Conservation (phyloP, 53 echinoderm and acorn worm genomes). For the Antedon mediterranea region DNA sequence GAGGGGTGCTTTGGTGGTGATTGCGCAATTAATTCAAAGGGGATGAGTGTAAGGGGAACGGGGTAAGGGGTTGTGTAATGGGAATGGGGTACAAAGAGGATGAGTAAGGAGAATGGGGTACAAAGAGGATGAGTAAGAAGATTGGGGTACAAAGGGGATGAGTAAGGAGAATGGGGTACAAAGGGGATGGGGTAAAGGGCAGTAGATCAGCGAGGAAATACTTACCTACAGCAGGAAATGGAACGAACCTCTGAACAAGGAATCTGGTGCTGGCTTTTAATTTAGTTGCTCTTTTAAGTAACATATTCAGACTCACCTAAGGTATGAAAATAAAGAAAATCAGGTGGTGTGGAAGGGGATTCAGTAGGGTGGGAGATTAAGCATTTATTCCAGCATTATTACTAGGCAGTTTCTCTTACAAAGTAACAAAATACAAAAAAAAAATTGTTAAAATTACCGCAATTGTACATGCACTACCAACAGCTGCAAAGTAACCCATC, state of each 20-base stretch:
- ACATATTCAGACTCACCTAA: constrained; percentile 56
- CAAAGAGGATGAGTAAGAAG: no score
- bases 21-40: no score
- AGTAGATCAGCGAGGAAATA: background rate
- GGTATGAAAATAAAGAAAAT: background rate
- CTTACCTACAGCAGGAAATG: constrained; percentile 94
- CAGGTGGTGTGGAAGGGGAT: background rate
- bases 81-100: no score
- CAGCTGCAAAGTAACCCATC: constrained; percentile 73
- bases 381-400: background rate
- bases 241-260: constrained; percentile 85
- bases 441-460: constrained; percentile 80
- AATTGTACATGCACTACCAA: constrained; percentile 76
- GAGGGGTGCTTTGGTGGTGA: no score
- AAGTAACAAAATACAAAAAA: background rate
- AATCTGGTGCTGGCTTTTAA: constrained; percentile 53
- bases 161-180: no score
- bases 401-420: background rate
- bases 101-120: no score
- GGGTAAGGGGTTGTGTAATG: no score
- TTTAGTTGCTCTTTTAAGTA: constrained; percentile 41
- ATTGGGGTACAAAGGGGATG: no score
- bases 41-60: no score
- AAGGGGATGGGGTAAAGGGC: no score
- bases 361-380: no score